These are phyloP conservation scores for Prietella phreatophila DNA, from an alignment of 2,113 vertebrate genomes.

Conservation along the genomic window DNA sequence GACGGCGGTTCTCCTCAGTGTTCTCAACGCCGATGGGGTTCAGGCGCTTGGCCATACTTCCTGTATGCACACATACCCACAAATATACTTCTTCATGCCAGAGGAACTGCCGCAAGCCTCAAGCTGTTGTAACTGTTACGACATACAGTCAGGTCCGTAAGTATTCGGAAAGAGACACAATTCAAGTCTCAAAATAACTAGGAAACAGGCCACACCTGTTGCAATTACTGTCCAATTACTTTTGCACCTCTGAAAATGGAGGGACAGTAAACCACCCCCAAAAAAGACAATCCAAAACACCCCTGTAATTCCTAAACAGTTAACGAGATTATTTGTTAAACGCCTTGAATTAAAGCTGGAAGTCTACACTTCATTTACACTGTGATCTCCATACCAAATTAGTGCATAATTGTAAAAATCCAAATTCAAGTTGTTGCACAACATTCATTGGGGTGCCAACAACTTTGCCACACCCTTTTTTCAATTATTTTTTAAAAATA, in stretches of 20 bases:
- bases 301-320: too few species aligned
- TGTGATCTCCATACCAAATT: neutral
- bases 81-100: neutral
- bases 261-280: too few species aligned
- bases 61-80: conserved; percentile 62
- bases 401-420: neutral
- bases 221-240: too few species aligned
- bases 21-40: conserved; percentile 96
- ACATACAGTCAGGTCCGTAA: neutral
- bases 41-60: conserved; percentile 95
- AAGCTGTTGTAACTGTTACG: neutral
- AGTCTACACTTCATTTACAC: too few species aligned
- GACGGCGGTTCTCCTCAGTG: conserved; percentile 92
- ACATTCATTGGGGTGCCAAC: neutral
- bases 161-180: too few species aligned
- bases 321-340: too few species aligned
- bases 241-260: too few species aligned
- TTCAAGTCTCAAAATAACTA: too few species aligned
- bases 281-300: too few species aligned
- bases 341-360: too few species aligned
- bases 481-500: too few species aligned
- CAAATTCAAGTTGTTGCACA: neutral
- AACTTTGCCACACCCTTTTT: neutral
- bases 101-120: neutral
- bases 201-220: too few species aligned